Evolutionary conservation across 2,113 vertebrate genomes (phyloP), one percentile per base, ranked within the genome.

Genomic region (Cyanoramphus novaezelandiae): DNA sequence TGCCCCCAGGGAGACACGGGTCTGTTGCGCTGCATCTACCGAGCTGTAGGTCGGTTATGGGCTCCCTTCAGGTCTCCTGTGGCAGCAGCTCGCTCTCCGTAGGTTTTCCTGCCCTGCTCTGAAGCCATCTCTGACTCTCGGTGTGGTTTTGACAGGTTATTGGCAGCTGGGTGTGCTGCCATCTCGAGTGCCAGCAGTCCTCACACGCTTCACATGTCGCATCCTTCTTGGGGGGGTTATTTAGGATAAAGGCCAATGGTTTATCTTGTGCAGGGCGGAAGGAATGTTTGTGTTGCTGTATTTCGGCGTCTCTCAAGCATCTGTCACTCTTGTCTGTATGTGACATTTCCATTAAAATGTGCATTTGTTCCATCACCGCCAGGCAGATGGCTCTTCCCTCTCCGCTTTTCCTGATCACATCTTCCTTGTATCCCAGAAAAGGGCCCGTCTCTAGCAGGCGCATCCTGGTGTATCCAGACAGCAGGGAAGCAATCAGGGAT

Each of bases 121-220:
- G 6, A 49, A 82, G 67, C 82, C 47, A 15, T 24, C 86, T 74
- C 82, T 11, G 50, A 29, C 21, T 37, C 12, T 37, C 4, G 1
- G 0, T 0, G 18, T 21, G 28, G 62, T 70, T 78, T 57, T 69
- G 84, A 62, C 31, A 23, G 57, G 20, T 62, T 50, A 13, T 52
- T 88, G 94, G 94, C 79, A 62, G 46, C 85, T 33, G 90, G 59
- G 37, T 24, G 75, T 35, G 82, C 87, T 77, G 95, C 94, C 65
- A 37, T 68, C 89, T 90, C 3, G 19, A 68, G 60, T 13, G 64
- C 75, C 47, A 68, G 82, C 79, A 90, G 79, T 37, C 35, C 0
- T 21, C 24, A 4, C 53, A 5, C 0, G 25, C 47, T 17, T 74
- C 8, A 6, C 69, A 13, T 28, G 46, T 80, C 35, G 49, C 78